phyloP scores from a whole-genome alignment of 2,888 invertebrate genomes.

The Dendrolimus pini region DNA sequence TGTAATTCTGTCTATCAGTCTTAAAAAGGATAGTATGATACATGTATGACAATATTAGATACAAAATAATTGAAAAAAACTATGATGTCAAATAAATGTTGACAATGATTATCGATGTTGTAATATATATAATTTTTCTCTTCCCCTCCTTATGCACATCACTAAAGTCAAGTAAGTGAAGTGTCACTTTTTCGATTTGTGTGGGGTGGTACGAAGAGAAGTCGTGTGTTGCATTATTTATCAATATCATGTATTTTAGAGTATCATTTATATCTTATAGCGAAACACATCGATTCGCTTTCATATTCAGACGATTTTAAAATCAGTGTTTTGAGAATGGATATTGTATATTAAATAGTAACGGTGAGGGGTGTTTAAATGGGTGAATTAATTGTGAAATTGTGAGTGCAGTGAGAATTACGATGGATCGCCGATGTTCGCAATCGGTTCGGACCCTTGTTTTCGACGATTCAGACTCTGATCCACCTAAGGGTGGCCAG shows the following conservation, averaged over 20 bases:
- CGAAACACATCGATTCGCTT: slow-evolving; percentile 9
- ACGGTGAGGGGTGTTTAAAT: slow-evolving; percentile 46
- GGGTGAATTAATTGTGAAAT: slow-evolving; percentile 58
- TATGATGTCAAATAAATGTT: too few relatives aligned
- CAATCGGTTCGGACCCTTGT: slow-evolving; percentile 86
- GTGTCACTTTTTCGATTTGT: slow-evolving; percentile 50
- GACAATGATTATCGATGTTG: too few relatives aligned
- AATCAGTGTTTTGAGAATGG: slow-evolving; percentile 32
- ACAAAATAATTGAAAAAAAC: too few relatives aligned
- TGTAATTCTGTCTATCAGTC: too few relatives aligned
- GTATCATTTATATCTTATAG: slow-evolving; percentile 20
- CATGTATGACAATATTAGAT: too few relatives aligned
- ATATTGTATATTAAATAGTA: slow-evolving; percentile 22
- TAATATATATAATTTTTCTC: too few relatives aligned
- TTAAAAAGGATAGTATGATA: too few relatives aligned
- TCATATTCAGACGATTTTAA: slow-evolving; percentile 15
- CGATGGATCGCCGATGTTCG: slow-evolving; percentile 77
- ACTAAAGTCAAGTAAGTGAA: slow-evolving; percentile 10
- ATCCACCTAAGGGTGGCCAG: slow-evolving; percentile 58
- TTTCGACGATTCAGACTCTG: slow-evolving; percentile 84
- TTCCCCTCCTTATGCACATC: too few relatives aligned
- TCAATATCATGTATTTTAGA: slow-evolving; percentile 14
- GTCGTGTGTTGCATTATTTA: slow-evolving; percentile 52
- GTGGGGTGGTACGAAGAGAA: slow-evolving; percentile 19
- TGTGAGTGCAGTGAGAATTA: slow-evolving; percentile 60